Evolutionary conservation across 1,140 invertebrate species (phyloP).

Genomic region (Condylostylus longicornis): DNA sequence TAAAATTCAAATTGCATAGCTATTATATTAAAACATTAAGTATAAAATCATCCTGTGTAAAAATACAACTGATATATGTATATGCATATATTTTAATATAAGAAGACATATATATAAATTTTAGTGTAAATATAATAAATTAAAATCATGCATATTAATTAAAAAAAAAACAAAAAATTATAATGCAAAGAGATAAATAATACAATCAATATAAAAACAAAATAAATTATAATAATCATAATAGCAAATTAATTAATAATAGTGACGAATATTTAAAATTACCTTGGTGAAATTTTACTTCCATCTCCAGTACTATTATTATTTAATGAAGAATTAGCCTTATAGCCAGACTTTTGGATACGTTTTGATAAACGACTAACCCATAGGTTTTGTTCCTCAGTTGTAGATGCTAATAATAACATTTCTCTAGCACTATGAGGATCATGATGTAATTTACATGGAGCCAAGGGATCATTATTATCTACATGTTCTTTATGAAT

Average conservation of each 20-base stretch:
- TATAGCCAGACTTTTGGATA: conserved; percentile 87
- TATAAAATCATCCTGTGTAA: no score
- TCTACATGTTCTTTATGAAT: conserved; percentile 89
- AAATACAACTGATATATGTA: no score
- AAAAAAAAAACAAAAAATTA: no score
- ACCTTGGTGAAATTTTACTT: conserved; percentile 48
- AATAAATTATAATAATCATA: no score
- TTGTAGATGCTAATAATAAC: conserved; percentile 64
- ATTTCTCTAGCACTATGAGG: conserved; percentile 84
- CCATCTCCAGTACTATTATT: conserved; percentile 43
- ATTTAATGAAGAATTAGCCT: conserved; percentile 52
- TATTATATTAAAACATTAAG: no score
- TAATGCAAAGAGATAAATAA: no score
- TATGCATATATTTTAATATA: no score
- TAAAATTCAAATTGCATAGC: no score
- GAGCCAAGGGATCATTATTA: conserved; percentile 68
- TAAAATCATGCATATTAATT: no score
- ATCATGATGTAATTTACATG: conserved; percentile 87
- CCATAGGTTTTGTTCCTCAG: conserved; percentile 86
- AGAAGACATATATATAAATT: no score
- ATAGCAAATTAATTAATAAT: not conserved
- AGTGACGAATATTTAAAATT: conserved; percentile 12
- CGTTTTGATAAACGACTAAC: conserved; percentile 77
- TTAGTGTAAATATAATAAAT: no score
- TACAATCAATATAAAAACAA: no score